A percentile compares a stretch with the other conserved stretches of the same genome.
These are phyloP conservation scores for Drosophila prolongata DNA, from an alignment of 2,888 invertebrate species.

Conservation along the genomic window DNA sequence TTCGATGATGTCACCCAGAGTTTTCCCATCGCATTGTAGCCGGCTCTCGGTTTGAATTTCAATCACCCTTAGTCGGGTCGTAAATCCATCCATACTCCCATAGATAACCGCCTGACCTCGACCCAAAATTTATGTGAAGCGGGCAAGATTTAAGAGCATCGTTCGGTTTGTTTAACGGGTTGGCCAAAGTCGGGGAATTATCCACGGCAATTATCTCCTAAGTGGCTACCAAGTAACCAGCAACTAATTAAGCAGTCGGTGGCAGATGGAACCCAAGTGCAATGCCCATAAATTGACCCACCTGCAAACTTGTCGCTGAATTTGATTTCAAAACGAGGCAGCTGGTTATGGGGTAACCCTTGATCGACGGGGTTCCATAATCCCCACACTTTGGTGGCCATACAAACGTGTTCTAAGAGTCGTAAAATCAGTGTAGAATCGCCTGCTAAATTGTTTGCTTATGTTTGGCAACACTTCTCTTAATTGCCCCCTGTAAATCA, in stretches of 20 bases:
- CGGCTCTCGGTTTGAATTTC: slow-evolving; percentile 12
- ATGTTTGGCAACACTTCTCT: slow-evolving; percentile 42
- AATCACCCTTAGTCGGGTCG: slow-evolving; percentile 31
- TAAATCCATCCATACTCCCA: slow-evolving; percentile 21
- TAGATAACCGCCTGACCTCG: slow-evolving; percentile 28
- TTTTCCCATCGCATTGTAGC: slow-evolving; percentile 24
- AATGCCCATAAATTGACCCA: slow-evolving; percentile 20
- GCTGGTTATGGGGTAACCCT: slow-evolving; percentile 7
- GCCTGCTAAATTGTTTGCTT: slow-evolving; percentile 38
- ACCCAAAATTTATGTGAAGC: slow-evolving; percentile 36
- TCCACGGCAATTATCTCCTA: slow-evolving; percentile 18
- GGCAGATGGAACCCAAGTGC: slow-evolving; percentile 21
- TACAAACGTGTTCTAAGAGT: slow-evolving; percentile 32
- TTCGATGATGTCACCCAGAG: slow-evolving; percentile 33
- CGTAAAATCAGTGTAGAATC: slow-evolving; percentile 29
- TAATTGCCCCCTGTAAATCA: slow-evolving; percentile 43
- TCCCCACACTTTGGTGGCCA: neutral
- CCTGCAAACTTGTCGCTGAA: slow-evolving; percentile 13
- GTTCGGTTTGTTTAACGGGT: slow-evolving; percentile 15
- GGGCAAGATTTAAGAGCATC: slow-evolving; percentile 24
- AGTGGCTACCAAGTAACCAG: slow-evolving; percentile 20
- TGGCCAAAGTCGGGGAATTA: neutral
- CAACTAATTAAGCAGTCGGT: slow-evolving; percentile 18
- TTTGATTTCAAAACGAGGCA: slow-evolving; percentile 11
- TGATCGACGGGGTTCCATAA: slow-evolving; percentile 9